A percentile compares a stretch with the other conserved stretches of the same genome.
These are phyloP conservation scores for Prinia subflava DNA, from an alignment of 2,113 vertebrate species.

Conservation along the genomic window DNA sequence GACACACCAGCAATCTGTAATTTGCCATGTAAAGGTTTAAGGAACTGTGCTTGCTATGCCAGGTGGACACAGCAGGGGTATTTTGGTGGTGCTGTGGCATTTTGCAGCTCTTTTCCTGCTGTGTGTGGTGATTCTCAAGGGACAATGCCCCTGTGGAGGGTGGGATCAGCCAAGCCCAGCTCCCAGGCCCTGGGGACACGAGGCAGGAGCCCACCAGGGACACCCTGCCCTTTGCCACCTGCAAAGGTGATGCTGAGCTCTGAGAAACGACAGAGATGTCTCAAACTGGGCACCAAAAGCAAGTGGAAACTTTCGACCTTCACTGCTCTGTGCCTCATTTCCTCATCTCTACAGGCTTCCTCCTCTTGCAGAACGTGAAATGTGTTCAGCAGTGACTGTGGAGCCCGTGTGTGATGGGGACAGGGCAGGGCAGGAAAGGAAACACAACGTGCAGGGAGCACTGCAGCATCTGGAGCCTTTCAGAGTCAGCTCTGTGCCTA, in stretches of 20 bases:
- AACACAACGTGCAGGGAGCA: neutral
- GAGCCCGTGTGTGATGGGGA: neutral
- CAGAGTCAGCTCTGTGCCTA: neutral
- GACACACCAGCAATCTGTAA: neutral
- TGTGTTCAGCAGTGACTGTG: neutral
- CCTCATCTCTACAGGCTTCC: neutral
- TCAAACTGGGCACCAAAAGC: conserved; percentile 2
- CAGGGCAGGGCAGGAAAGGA: neutral
- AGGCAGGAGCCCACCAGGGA: neutral
- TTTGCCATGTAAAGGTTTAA: neutral
- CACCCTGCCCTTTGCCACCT: neutral
- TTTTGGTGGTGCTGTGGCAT: neutral
- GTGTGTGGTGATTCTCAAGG: neutral
- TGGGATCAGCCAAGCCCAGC: neutral
- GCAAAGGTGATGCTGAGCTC: neutral
- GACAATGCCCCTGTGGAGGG: neutral
- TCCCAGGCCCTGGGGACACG: neutral
- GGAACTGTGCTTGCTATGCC: fast-evolving
- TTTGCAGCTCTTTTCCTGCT: neutral
- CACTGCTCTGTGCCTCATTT: conserved; percentile 24
- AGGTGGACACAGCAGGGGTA: neutral
- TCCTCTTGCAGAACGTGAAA: neutral
- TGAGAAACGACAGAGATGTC: neutral
- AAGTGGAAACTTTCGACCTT: conserved; percentile 59
- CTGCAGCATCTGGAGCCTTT: neutral